phyloP scores from a whole-genome alignment of 1,140 invertebrate genomes.

The Drosophila arizonae region DNA sequence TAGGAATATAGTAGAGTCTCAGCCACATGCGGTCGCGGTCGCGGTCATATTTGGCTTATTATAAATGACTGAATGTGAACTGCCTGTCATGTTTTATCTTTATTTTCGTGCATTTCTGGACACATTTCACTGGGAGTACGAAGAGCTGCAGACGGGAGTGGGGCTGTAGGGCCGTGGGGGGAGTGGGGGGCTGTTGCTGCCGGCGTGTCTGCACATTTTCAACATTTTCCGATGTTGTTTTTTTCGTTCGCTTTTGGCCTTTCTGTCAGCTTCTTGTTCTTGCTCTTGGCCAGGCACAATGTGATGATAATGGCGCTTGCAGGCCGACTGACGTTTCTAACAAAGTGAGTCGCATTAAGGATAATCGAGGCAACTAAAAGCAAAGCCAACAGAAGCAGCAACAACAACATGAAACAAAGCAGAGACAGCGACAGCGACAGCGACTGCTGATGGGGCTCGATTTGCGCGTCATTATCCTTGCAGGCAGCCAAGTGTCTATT shows the following conservation, averaged over 20 bases:
- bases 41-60: conserved; percentile 73
- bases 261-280: conserved; percentile 2
- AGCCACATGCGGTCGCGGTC: conserved; percentile 63
- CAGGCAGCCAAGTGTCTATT: conserved; percentile 24
- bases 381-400: conserved; percentile 41
- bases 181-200: conserved; percentile 13
- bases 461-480: conserved; percentile 78
- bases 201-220: conserved; percentile 76
- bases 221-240: conserved; percentile 45
- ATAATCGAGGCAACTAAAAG: conserved; percentile 80
- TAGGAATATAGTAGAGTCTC: conserved; percentile 10
- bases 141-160: background rate
- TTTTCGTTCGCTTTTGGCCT: conserved; percentile 18
- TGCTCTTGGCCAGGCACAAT: conserved; percentile 28
- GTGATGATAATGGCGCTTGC: conserved; percentile 79
- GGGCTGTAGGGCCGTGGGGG: background rate
- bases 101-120: conserved; percentile 75
- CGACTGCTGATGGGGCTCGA: conserved; percentile 50
- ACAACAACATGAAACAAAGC: conserved; percentile 74
- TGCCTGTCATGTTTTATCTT: conserved; percentile 80
- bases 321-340: conserved; percentile 79
- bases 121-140: conserved; percentile 18
- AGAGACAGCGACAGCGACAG: conserved; percentile 41
- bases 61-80: conserved; percentile 79
- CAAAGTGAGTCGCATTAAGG: conserved; percentile 81